These are phyloP conservation scores for Myotis pilosus DNA, from an alignment of 2,797 vertebrate species.

Conservation along the genomic window DNA sequence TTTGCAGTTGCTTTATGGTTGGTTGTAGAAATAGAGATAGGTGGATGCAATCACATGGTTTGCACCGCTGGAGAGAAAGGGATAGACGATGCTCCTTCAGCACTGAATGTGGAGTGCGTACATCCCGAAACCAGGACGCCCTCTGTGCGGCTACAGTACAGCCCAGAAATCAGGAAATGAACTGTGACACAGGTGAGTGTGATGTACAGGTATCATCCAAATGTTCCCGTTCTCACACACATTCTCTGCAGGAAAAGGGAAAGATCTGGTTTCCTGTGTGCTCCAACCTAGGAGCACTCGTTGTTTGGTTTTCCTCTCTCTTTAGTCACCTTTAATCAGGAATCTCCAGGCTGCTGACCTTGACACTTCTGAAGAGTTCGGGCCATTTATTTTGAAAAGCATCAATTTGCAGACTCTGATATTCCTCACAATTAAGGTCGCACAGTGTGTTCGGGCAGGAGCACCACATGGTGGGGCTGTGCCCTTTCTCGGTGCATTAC, in stretches of 20 bases:
- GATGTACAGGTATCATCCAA: not conserved
- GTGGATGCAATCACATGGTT: not conserved
- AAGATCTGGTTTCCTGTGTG: not conserved
- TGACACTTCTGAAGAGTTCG: not conserved
- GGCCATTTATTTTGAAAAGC: not conserved
- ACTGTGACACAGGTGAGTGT: not conserved
- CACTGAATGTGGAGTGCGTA: not conserved
- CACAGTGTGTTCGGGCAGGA: not conserved
- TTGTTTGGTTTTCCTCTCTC: not conserved
- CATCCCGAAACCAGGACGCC: not conserved
- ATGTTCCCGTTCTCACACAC: constrained; percentile 25
- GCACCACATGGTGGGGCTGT: not conserved
- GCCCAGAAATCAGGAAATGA: constrained; percentile 19
- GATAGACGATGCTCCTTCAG: not conserved
- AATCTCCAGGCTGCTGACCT: not conserved
- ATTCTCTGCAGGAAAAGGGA: not conserved
- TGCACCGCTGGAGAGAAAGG: not conserved
- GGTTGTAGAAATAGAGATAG: not conserved
- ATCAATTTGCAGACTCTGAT: not conserved
- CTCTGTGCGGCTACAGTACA: not conserved
- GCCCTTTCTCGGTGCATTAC: not conserved
- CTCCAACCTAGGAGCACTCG: not conserved
- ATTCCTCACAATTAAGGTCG: not conserved
- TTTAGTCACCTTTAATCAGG: not conserved
- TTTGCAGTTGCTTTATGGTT: not conserved